Evolutionary conservation across 2,113 vertebrate genomes (phyloP).

Genomic region (Nycticryphes semicollaris): DNA sequence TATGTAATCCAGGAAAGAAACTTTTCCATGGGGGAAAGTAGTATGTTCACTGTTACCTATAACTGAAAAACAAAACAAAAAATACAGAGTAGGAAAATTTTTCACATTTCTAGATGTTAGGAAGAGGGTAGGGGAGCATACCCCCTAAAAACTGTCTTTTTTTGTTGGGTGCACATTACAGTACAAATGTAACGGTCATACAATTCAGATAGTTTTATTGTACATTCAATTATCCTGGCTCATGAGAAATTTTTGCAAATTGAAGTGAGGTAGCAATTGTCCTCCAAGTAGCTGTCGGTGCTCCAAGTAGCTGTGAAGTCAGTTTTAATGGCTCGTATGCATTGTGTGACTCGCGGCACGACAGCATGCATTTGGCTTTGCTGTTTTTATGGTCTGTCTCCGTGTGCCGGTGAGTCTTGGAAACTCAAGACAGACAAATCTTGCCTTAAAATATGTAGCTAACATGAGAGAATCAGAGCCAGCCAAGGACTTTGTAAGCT

Average conservation of each 20-base stretch:
- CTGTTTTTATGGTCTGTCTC: not conserved
- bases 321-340: not conserved
- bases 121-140: not conserved
- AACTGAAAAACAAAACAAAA: not conserved
- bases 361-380: not conserved
- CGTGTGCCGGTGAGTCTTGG: not conserved
- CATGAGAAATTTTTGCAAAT: conserved; percentile 24
- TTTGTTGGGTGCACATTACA: not conserved
- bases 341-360: not conserved
- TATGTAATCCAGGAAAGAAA: not conserved
- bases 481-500: not conserved
- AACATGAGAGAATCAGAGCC: not conserved
- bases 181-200: not conserved
- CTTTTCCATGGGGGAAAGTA: not conserved
- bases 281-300: not conserved
- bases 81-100: not conserved
- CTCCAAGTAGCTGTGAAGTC: not conserved
- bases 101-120: not conserved
- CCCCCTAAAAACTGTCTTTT: not conserved
- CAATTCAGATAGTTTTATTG: not conserved
- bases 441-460: not conserved
- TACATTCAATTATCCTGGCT: not conserved
- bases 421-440: not conserved
- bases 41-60: not conserved
- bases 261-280: conserved; percentile 9